Base-by-base conservation (phyloP, 2,113 vertebrate species). In the Saimiri boliviensis region DNA sequence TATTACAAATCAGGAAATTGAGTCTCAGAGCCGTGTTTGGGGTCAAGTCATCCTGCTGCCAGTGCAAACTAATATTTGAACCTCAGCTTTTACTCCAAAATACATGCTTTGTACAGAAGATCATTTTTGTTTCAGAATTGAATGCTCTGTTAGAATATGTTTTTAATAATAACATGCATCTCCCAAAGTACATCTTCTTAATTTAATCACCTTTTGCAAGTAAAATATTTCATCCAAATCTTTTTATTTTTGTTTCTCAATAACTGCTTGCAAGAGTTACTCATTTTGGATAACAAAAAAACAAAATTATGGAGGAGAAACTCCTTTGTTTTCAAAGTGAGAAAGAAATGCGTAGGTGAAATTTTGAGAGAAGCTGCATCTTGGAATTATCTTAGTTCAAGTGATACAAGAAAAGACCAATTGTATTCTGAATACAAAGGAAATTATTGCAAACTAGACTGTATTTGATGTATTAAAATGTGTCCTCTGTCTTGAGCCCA, bases 341-440 rank as follows among this genome's bases (percentile, higher is more conserved):
- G 42, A 80, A 66, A 58, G 32, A 63, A 82, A 88, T 27, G 17
- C 81, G n/a, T 68, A 63, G 21, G 25, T 80, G 37, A 93, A 42
- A 76, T 81, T 94, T 85, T 87, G 37, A 83, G 81, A 79, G 77
- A 73, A 6, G 4, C 19, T 81, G 4, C 5, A n/a, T 77, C 40
- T 94, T 73, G n/a, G 42, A 76, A 96, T 93, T 94, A 63, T 77
- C 91, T 70, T 79, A 96, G 8, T 49, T 19, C 7, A 95, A 83
- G 25, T 40, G 35, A 70, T 76, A 74, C 4, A 91, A 37, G 20
- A 84, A 30, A 85, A 96, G 8, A 11, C 12, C 40, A 94, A 63
- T 77, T 82, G 52, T 5, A 71, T n/a, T 19, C 14, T 79, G 47
- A 89, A 89, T 42, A 63, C 12, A 91, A 95, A 27, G 79, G 14